These are phyloP conservation scores for Erebia ligea DNA, from an alignment of 2,888 invertebrate genomes.

Conservation along the genomic window DNA sequence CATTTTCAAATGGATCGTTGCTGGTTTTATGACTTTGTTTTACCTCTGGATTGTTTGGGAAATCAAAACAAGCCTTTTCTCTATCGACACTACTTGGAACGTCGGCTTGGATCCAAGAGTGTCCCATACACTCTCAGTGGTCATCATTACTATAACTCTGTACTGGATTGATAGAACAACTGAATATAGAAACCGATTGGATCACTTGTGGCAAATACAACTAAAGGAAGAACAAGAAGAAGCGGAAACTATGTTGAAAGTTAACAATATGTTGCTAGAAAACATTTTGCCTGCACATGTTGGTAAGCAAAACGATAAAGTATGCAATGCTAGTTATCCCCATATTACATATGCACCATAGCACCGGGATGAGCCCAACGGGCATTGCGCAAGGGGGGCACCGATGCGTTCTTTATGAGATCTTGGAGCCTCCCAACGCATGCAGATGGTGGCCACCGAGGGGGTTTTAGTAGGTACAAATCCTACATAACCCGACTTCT, in stretches of 20 bases:
- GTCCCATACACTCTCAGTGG: conserved; percentile 89
- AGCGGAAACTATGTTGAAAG: conserved; percentile 92
- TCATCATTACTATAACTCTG: conserved; percentile 89
- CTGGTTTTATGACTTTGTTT: conserved; percentile 84
- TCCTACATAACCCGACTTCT: too few species aligned
- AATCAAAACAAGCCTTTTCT: conserved; percentile 80
- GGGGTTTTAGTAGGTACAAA: too few species aligned
- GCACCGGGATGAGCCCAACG: too few species aligned
- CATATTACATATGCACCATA: too few species aligned
- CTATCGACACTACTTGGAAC: conserved; percentile 87
- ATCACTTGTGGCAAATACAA: conserved; percentile 87
- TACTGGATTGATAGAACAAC: conserved; percentile 95
- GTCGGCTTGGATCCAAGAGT: conserved; percentile 86
- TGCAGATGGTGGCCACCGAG: too few species aligned
- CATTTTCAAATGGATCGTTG: conserved; percentile 90
- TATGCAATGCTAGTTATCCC: background rate
- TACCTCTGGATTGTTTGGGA: conserved; percentile 88
- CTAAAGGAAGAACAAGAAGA: conserved; percentile 92
- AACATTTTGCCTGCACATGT: conserved; percentile 97
- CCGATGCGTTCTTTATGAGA: too few species aligned
- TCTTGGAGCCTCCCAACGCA: too few species aligned
- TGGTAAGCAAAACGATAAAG: conserved; percentile 81
- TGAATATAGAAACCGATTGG: conserved; percentile 94
- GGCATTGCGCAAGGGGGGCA: too few species aligned
- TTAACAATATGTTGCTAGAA: conserved; percentile 94